phyloP scores from a whole-genome alignment of 2,113 vertebrate genomes.

The Tor tambroides region DNA sequence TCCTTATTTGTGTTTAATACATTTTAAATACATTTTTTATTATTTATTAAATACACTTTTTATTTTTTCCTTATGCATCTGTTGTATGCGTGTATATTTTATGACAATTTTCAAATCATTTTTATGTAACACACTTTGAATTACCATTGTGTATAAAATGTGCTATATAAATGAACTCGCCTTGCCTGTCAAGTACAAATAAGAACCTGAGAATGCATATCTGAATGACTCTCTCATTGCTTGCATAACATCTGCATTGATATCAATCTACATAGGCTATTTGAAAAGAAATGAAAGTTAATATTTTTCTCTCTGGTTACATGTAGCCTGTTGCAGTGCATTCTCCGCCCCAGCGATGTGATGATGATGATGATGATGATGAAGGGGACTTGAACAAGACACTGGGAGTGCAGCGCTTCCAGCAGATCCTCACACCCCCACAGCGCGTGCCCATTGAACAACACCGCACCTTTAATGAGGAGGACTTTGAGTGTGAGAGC shows the following conservation, averaged over 20 bases:
- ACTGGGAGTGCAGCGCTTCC: slow-evolving; percentile 83
- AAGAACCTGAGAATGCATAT: background rate
- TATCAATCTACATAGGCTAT: background rate
- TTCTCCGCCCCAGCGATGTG: slow-evolving; percentile 60
- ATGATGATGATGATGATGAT: slow-evolving; percentile 58
- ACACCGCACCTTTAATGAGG: slow-evolving; percentile 83
- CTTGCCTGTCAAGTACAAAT: background rate
- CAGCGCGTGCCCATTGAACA: slow-evolving; percentile 76
- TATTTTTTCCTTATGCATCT: background rate
- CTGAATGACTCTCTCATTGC: background rate
- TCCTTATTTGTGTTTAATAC: background rate
- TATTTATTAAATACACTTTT: background rate
- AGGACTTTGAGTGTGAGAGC: slow-evolving; percentile 85
- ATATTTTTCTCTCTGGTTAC: background rate
- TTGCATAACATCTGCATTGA: background rate
- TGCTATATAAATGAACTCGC: too few species aligned
- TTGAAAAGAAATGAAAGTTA: background rate
- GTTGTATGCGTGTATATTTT: background rate
- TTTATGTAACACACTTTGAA: background rate
- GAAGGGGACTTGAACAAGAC: slow-evolving; percentile 84
- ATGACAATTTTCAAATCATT: background rate
- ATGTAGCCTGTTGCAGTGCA: slow-evolving; percentile 72
- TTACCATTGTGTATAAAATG: too few species aligned
- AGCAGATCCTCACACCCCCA: slow-evolving; percentile 79
- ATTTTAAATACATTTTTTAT: background rate